Base-by-base conservation (phyloP, 2,113 vertebrate species). In the Caretta caretta region DNA sequence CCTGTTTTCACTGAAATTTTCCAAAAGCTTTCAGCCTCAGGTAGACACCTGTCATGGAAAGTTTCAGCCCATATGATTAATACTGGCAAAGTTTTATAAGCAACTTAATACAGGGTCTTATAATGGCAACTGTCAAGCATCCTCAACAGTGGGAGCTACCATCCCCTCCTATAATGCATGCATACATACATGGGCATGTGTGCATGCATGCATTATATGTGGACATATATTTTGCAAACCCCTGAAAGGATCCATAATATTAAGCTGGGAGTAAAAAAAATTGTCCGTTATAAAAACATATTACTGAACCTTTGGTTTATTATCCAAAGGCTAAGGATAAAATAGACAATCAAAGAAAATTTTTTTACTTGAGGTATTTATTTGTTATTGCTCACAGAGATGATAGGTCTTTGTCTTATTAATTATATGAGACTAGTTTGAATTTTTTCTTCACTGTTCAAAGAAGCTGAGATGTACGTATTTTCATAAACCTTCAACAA, bases 21-120 rank as follows among this genome's bases (percentile, higher is more conserved):
- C 9, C 90, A 79, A 0, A 24, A 89, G 89, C 81, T 54, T 27
- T 35, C 8, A 78, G 75, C 17, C 24, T 78, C 42, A 48, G 75
- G 75, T 3, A 29, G 3, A 65, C 0, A 49, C 80, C 86, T 86
- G 53, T 65, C 31, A n/a, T 65, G 62, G 62, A 65, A 65, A 35
- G 31, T 65, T 65, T 65, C 14, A 65, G 62, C 16, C 14, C 62
- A 17, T 17, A n/a, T 65, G 62, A 75, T 46, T 38, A 46, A 92
- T 46, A 3, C 2, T 72, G 48, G 0, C 3, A 48, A 2, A 13
- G 14, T 20, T 89, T 16, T 89, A 6, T 3, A 25, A 5, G 1
- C 16, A 75, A 85, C 3, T 59, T 62, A 72, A 83, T n/a, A 69
- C 16, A 69, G 2, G 16, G 16, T n/a, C 81, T 90, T 90, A 6